These are phyloP conservation scores for Actenoides hombroni DNA, from an alignment of 2,113 vertebrate species.

Conservation along the genomic window DNA sequence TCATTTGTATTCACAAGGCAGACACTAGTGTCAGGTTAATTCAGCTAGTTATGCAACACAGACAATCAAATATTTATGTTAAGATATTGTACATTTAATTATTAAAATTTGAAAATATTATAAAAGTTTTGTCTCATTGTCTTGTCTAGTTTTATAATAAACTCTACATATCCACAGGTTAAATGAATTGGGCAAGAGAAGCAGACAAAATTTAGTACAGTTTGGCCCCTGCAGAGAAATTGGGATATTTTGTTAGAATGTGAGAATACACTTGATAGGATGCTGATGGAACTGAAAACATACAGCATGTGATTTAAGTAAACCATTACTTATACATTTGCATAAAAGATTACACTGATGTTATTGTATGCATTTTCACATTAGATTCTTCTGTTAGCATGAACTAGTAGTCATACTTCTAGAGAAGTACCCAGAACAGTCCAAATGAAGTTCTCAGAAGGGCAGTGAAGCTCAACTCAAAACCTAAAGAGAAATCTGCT, in stretches of 20 bases:
- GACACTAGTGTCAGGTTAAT: neutral
- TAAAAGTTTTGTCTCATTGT: neutral
- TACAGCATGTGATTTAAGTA: neutral
- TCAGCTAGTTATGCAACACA: neutral
- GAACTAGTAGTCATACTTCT: neutral
- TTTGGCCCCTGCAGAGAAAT: neutral
- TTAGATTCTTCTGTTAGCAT: neutral
- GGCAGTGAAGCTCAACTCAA: neutral
- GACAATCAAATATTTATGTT: slow-evolving; percentile 8
- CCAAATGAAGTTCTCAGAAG: neutral
- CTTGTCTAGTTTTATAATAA: neutral
- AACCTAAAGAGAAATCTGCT: neutral
- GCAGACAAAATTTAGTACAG: neutral
- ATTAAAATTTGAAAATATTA: slow-evolving; percentile 3
- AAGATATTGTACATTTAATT: neutral
- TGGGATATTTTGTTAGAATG: neutral
- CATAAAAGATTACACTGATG: neutral
- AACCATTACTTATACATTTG: neutral
- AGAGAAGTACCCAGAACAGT: neutral
- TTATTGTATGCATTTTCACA: neutral
- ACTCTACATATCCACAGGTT: neutral
- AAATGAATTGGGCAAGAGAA: neutral
- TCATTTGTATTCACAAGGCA: neutral
- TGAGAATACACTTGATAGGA: neutral
- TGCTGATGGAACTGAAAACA: neutral